phyloP scores from a whole-genome alignment of 2,797 vertebrate species.

The Rhabdophis nuchalis region DNA sequence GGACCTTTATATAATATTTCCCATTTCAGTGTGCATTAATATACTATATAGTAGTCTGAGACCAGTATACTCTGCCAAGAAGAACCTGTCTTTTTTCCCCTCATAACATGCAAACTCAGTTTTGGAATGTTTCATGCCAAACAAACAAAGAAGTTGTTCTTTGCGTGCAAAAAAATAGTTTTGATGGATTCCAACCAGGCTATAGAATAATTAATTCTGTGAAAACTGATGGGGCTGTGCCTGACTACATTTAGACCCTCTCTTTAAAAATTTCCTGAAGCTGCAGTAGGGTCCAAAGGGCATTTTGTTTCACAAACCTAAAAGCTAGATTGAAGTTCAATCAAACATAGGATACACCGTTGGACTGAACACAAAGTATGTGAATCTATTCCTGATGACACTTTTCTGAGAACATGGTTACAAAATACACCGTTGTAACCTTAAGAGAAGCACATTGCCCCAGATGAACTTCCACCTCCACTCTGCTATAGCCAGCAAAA shows the following conservation, averaged over 20 bases:
- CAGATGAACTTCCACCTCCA: neutral
- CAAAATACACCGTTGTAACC: rapidly evolving
- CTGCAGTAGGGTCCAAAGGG: slow-evolving; percentile 34
- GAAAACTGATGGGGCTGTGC: neutral
- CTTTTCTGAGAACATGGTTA: rapidly evolving
- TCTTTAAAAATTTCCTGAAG: neutral
- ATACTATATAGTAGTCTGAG: neutral
- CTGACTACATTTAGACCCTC: neutral
- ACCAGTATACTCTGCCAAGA: neutral
- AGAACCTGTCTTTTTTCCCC: neutral
- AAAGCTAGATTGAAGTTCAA: slow-evolving; percentile 57
- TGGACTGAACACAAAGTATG: slow-evolving; percentile 19
- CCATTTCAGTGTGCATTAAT: neutral
- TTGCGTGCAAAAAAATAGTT: neutral
- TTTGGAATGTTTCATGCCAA: neutral
- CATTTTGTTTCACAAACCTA: neutral
- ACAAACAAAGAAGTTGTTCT: neutral
- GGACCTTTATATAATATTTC: neutral
- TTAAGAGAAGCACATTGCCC: neutral
- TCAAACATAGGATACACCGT: slow-evolving; percentile 6
- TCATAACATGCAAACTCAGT: neutral
- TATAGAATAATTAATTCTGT: neutral
- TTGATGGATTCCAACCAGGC: neutral
- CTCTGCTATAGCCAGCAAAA: neutral
- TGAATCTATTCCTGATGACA: neutral